Evolutionary conservation across 2,113 vertebrate species (phyloP), one percentile per base, ranked within the genome.

Genomic region (Manacus vitellinus): DNA sequence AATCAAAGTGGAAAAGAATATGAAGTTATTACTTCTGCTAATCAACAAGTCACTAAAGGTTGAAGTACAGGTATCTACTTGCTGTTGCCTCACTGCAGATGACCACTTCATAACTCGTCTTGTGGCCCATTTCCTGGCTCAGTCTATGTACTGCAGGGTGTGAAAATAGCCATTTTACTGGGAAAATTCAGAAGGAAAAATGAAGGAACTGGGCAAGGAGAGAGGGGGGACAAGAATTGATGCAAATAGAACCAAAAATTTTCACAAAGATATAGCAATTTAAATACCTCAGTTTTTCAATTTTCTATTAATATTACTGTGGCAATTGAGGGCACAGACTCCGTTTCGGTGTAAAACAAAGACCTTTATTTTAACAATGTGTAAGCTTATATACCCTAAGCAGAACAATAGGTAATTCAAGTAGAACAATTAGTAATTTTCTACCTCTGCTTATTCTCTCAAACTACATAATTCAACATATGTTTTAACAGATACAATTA

Each of bases 201-300:
- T 47, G 7, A 66, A 61, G 61, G 8, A 67, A 68, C 4, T 25
- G 13, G 10, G 6, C 39, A 22, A 14, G 9, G 18, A 51, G n/a
- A 37, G 7, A 41, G 1, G 4, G 4, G 54, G 14, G 16, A 33
- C 4, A 2, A 62, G 8, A 76, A 54, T 19, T 71, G 5, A 1
- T 84, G 14, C 37, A 75, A 54, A 59, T 49, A 75, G 84, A 88
- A 74, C 14, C 14, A 31, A 43, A 65, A 75, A n/a, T n/a, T 43
- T 77, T 79, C 18, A 41, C 11, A 2, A 55, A 10, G 7, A 58
- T 35, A 58, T 35, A 8, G 14, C 15, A 72, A 67, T 4, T 61
- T 31, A 71, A 61, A 55, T 61, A 49, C 75, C 17, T 0, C n/a
- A 58, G 7, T 71, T 71, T 85, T 81, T 22, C 2, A 1, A 8